phyloP scores from a whole-genome alignment of 2,797 vertebrate species.

The Neopelma chrysocephalum region DNA sequence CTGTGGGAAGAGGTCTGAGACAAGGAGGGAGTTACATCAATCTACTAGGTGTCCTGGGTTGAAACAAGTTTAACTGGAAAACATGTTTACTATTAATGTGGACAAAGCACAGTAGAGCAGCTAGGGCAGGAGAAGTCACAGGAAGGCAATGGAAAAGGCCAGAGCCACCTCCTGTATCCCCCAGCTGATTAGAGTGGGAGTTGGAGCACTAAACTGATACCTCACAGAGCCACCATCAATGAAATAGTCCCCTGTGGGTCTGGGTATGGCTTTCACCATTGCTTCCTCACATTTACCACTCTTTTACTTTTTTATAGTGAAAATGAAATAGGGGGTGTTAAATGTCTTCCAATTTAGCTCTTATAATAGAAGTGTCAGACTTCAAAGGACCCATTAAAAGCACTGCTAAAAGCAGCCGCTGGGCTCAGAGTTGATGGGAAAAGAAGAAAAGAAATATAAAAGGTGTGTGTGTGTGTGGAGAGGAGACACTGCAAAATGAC shows the following conservation, averaged over 20 bases:
- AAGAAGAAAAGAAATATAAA: background rate
- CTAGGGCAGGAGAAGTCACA: background rate
- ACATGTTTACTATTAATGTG: background rate
- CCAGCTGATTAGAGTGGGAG: rapidly evolving
- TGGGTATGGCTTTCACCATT: background rate
- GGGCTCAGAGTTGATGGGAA: background rate
- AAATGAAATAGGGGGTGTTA: background rate
- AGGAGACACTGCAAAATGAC: background rate
- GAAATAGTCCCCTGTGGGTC: background rate
- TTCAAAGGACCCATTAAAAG: slow-evolving; percentile 30
- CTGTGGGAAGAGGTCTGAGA: background rate
- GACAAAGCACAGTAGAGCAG: background rate
- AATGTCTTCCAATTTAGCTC: background rate
- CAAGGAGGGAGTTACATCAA: background rate
- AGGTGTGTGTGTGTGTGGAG: background rate
- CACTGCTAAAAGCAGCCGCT: background rate
- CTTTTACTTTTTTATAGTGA: background rate
- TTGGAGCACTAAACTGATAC: background rate
- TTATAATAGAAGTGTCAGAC: background rate
- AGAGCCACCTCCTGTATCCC: background rate
- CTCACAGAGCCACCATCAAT: background rate
- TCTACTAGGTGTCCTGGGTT: background rate
- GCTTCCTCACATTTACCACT: background rate
- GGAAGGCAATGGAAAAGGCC: background rate
- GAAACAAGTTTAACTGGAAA: background rate